Conservation (phyloP, 2,888 invertebrate species). For the Alentia gelatinosa region DNA sequence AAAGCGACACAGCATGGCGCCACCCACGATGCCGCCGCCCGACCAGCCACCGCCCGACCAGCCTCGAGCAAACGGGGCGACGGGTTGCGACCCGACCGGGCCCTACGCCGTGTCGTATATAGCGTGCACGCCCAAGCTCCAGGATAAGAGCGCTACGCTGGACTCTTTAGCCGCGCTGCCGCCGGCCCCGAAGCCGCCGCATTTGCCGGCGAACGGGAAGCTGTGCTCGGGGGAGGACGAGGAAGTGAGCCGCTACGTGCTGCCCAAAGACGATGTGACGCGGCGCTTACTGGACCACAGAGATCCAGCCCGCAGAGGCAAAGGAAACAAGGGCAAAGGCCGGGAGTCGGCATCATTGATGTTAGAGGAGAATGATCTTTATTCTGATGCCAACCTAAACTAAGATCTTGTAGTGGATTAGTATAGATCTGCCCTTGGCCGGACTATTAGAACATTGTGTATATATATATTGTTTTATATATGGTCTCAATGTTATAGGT, state of each 20-base stretch:
- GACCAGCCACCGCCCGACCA: slow-evolving; percentile 11
- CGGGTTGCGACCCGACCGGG: neutral
- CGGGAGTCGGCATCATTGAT: slow-evolving; percentile 7
- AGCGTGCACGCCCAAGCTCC: neutral
- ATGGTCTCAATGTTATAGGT: too few species aligned
- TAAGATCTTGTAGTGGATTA: too few species aligned
- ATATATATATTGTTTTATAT: too few species aligned
- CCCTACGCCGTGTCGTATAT: slow-evolving; percentile 47
- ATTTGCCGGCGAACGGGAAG: neutral
- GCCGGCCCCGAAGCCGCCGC: neutral
- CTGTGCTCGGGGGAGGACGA: neutral
- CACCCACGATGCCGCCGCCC: slow-evolving; percentile 15
- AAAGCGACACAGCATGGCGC: neutral
- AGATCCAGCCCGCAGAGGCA: neutral
- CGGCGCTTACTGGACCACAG: neutral
- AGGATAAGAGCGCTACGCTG: slow-evolving; percentile 18
- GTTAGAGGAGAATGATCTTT: slow-evolving; percentile 44
- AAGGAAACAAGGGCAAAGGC: neutral
- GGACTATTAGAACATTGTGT: too few species aligned
- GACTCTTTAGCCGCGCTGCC: slow-evolving; percentile 28
- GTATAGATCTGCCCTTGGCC: too few species aligned
- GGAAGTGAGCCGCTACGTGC: neutral
- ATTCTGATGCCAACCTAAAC: neutral
- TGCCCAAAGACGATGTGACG: neutral
- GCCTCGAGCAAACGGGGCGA: neutral